phyloP scores from a whole-genome alignment of 37 sponge, comb jelly and placozoan species.

The Hexactinellida sp. region DNA sequence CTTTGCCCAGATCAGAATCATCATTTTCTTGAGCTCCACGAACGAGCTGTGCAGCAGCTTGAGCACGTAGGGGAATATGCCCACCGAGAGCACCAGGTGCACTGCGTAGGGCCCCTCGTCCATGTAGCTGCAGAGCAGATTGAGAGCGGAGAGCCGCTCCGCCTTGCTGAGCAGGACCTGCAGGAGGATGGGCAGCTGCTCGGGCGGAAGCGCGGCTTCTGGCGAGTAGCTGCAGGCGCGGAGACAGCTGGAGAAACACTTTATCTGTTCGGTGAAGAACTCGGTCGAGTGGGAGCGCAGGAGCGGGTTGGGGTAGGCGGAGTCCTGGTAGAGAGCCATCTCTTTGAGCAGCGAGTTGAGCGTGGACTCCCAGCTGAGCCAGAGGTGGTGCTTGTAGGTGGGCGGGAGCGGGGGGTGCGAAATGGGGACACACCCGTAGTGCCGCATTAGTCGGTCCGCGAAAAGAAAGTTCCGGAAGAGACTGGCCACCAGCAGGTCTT shows the following conservation, averaged over 20 bases:
- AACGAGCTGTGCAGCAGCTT: slow-evolving; percentile 83
- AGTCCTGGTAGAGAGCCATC: slow-evolving; percentile 38
- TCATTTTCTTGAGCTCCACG: slow-evolving; percentile 73
- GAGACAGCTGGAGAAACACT: slow-evolving; percentile 90
- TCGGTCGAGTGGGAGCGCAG: slow-evolving; percentile 32
- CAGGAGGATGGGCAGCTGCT: slow-evolving; percentile 88
- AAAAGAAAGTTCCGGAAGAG: slow-evolving; percentile 86
- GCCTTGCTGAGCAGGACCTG: slow-evolving; percentile 91
- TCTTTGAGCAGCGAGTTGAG: slow-evolving; percentile 73
- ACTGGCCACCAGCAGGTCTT: slow-evolving; percentile 89
- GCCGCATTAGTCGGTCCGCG: slow-evolving; percentile 80
- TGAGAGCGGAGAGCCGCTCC: slow-evolving; percentile 79
- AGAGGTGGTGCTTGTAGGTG: slow-evolving; percentile 72
- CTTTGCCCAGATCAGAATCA: slow-evolving; percentile 98
- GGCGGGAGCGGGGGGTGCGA: slow-evolving; percentile 70
- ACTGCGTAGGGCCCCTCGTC: slow-evolving; percentile 93
- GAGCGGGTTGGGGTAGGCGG: background rate
- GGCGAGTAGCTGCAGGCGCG: slow-evolving; percentile 25
- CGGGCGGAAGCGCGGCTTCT: slow-evolving; percentile 34
- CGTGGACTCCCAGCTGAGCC: slow-evolving; percentile 94
- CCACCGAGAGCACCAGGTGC: slow-evolving; percentile 70
- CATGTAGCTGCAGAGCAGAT: slow-evolving; percentile 75
- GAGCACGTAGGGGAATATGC: slow-evolving; percentile 92
- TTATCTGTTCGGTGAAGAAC: slow-evolving; percentile 88
- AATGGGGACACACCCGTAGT: slow-evolving; percentile 77